phyloP scores from a whole-genome alignment of 2,113 vertebrate genomes.

The Neoarius graeffei region DNA sequence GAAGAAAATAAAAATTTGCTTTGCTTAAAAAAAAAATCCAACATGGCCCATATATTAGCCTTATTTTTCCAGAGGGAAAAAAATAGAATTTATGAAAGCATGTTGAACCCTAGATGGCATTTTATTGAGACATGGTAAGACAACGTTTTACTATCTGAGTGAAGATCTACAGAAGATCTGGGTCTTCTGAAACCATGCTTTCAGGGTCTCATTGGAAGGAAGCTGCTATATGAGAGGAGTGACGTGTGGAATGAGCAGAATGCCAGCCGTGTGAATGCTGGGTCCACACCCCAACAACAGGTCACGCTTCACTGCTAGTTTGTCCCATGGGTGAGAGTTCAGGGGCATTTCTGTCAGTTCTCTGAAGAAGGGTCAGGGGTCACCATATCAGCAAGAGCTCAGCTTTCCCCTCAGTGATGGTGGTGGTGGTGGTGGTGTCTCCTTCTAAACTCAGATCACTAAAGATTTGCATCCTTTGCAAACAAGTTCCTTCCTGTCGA shows the following conservation, averaged over 20 bases:
- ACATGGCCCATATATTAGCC: not conserved
- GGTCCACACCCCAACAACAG: conserved; percentile 53
- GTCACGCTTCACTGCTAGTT: conserved; percentile 68
- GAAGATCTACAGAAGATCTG: not conserved
- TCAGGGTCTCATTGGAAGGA: conserved; percentile 34
- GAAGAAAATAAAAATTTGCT: not conserved
- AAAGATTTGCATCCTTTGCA: conserved; percentile 53
- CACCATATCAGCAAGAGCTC: conserved; percentile 66
- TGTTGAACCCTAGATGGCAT: not conserved
- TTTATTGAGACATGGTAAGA: not conserved
- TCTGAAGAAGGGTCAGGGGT: conserved; percentile 68
- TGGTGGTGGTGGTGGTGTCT: conserved; percentile 39
- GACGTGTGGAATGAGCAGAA: conserved; percentile 72
- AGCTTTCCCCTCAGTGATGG: conserved; percentile 61
- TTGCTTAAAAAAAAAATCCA: not conserved
- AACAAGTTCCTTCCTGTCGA: conserved; percentile 46
- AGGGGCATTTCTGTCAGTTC: conserved; percentile 68
- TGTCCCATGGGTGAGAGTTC: conserved; percentile 67
- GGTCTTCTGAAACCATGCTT: not conserved
- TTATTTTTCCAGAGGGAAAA: not conserved
- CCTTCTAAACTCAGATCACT: conserved; percentile 31
- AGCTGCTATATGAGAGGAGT: conserved; percentile 43
- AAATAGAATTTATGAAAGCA: not conserved
- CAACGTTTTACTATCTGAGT: not conserved
- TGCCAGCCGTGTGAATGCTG: conserved; percentile 56